Conservation (phyloP, 1,140 invertebrate genomes). For the Bemisia tabaci region DNA sequence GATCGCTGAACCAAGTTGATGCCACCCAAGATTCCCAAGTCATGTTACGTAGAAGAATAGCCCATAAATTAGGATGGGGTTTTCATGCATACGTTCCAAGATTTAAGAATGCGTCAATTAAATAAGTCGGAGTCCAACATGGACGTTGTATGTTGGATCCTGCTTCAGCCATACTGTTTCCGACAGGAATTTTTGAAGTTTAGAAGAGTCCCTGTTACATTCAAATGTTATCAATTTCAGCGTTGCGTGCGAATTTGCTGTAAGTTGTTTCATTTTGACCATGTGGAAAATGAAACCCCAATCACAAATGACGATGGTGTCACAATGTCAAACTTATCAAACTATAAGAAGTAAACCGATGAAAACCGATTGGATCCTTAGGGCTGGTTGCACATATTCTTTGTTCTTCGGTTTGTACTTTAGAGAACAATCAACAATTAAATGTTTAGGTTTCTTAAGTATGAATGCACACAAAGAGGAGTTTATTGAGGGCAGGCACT, state of each 20-base stretch:
- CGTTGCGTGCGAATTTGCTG: not conserved
- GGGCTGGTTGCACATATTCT: no score
- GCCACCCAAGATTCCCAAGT: conserved; percentile 73
- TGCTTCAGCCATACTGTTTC: conserved; percentile 53
- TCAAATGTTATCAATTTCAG: conserved; percentile 59
- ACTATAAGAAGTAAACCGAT: no score
- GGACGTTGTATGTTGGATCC: conserved; percentile 50
- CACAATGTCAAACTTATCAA: no score
- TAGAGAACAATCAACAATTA: no score
- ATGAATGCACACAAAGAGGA: no score
- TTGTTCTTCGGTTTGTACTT: no score
- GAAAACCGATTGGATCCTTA: no score
- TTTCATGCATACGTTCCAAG: conserved; percentile 43
- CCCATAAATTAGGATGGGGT: conserved; percentile 72
- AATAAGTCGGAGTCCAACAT: conserved; percentile 41
- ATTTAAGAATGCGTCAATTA: conserved; percentile 44
- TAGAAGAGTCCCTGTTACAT: conserved; percentile 71
- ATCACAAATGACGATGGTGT: no score
- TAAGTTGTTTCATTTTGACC: not conserved
- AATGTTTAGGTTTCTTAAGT: no score
- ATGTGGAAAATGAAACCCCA: no score
- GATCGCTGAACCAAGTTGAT: not conserved
- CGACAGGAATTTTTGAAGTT: conserved; percentile 50
- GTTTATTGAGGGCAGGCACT: no score
- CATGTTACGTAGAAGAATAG: conserved; percentile 37